Conservation (phyloP, 2,113 vertebrate species). For the Corvus hawaiiensis region DNA sequence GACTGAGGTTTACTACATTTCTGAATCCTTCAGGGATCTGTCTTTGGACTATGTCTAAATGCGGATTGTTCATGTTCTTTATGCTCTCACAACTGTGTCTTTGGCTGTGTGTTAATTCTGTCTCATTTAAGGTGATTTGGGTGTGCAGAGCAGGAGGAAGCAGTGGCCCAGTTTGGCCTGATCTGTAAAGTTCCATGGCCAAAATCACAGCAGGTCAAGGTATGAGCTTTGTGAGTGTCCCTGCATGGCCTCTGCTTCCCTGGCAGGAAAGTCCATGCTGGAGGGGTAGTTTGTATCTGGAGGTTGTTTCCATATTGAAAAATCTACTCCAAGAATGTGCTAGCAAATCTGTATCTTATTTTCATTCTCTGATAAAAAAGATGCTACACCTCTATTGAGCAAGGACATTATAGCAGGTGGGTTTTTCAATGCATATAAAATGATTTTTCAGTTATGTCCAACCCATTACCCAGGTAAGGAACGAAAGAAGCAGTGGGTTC, state of each 20-base stretch:
- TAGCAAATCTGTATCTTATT: background rate
- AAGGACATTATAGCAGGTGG: background rate
- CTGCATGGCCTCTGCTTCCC: background rate
- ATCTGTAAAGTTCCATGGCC: background rate
- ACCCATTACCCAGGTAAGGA: background rate
- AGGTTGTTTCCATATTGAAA: background rate
- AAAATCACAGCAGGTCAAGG: background rate
- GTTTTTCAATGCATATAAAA: background rate
- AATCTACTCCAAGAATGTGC: background rate
- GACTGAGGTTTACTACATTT: background rate
- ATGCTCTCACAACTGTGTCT: background rate
- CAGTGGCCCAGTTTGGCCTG: background rate
- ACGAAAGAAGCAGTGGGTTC: background rate
- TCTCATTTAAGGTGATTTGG: background rate
- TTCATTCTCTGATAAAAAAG: background rate
- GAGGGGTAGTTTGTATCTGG: background rate
- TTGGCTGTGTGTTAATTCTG: background rate
- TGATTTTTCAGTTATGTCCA: rapidly evolving
- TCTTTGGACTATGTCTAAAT: background rate
- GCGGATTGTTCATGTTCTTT: background rate
- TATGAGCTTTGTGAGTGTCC: background rate
- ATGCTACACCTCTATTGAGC: rapidly evolving
- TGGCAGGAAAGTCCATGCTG: background rate
- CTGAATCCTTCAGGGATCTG: background rate
- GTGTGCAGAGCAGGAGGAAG: background rate